A percentile compares a stretch with the other conserved stretches of the same genome.
Conservation (phyloP, 2,888 invertebrate species). For the Neoscelio sp. region DNA sequence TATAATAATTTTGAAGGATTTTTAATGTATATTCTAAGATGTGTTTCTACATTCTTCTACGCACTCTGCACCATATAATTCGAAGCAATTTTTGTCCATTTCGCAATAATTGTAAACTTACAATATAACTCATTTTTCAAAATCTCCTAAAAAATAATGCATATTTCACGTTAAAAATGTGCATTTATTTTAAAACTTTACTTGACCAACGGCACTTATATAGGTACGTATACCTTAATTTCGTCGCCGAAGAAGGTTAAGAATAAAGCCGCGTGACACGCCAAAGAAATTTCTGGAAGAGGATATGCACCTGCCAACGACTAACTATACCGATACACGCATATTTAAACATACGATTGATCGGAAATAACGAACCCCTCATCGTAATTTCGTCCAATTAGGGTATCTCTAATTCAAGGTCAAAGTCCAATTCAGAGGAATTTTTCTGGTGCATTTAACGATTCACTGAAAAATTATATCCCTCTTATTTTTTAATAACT, state of each 20-base stretch:
- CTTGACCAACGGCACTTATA: slow-evolving; percentile 82
- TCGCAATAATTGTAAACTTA: too few relatives aligned
- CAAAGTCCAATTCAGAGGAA: slow-evolving; percentile 20
- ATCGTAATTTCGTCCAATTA: slow-evolving; percentile 81
- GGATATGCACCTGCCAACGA: slow-evolving; percentile 81
- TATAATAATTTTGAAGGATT: too few relatives aligned
- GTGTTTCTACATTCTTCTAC: too few relatives aligned
- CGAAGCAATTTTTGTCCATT: too few relatives aligned
- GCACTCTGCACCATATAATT: too few relatives aligned
- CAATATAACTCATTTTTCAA: too few relatives aligned
- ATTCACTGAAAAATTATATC: not conserved
- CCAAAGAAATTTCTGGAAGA: slow-evolving; percentile 65
- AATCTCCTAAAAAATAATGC: too few relatives aligned
- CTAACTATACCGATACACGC: slow-evolving; percentile 61
- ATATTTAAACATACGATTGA: slow-evolving; percentile 23
- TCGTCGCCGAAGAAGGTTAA: slow-evolving; percentile 78
- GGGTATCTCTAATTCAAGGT: slow-evolving; percentile 68
- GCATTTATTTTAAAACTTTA: too few relatives aligned
- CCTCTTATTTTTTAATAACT: too few relatives aligned
- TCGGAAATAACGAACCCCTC: slow-evolving; percentile 74
- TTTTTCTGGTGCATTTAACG: slow-evolving; percentile 22
- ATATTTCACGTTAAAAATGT: too few relatives aligned
- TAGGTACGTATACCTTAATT: slow-evolving; percentile 81
- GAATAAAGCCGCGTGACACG: slow-evolving; percentile 54
- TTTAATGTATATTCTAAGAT: too few relatives aligned